These are phyloP conservation scores for Plecotus auritus DNA, from an alignment of 2,113 vertebrate genomes.

Conservation along the genomic window DNA sequence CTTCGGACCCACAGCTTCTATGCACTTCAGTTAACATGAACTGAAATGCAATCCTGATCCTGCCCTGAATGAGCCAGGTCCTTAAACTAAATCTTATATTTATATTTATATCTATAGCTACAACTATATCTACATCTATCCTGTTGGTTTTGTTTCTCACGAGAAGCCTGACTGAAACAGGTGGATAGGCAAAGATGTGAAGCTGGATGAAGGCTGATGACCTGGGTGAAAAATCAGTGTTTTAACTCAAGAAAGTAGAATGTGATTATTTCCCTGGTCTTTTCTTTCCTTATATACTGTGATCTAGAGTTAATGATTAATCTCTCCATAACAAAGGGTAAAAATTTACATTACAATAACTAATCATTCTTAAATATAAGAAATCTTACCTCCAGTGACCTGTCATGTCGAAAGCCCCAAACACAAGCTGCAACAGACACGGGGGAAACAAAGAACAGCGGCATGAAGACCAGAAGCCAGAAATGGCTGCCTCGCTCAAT, in stretches of 20 bases:
- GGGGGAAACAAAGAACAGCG: constrained; percentile 96
- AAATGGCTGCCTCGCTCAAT: constrained; percentile 91
- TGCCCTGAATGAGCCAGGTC: background rate
- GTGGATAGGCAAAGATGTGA: background rate
- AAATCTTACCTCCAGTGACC: constrained; percentile 92
- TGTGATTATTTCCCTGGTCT: background rate
- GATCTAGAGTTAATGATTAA: background rate
- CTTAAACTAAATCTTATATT: background rate
- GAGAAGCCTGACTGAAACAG: background rate
- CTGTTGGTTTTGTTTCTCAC: background rate
- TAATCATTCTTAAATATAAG: background rate
- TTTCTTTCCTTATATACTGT: background rate
- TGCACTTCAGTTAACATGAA: background rate
- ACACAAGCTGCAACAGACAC: constrained; percentile 98
- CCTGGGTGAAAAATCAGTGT: background rate
- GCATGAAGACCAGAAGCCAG: constrained; percentile 99
- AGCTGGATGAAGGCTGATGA: background rate
- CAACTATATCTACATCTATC: background rate
- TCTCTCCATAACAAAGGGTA: background rate
- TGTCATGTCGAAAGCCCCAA: constrained; percentile 98
- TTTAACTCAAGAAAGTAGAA: background rate
- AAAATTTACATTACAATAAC: background rate
- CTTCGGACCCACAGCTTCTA: background rate
- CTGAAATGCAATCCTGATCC: background rate
- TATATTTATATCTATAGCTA: background rate